A percentile compares a stretch with the other conserved stretches of the same genome.
Conservation (phyloP, 1,140 invertebrate genomes). For the Neodiprion virginianus region DNA sequence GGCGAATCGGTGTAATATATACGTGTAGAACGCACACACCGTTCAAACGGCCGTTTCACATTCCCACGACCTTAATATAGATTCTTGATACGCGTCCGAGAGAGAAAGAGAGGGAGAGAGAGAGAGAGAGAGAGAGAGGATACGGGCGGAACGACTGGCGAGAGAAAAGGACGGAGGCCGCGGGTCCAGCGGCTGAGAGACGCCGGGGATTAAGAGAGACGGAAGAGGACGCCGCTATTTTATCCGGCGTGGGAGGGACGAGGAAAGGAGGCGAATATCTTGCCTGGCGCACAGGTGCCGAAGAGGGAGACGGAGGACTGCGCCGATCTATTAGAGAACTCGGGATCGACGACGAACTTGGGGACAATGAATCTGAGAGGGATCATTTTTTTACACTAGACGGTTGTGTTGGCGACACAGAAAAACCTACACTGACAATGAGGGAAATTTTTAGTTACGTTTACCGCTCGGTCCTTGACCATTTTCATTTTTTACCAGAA, state of each 20-base stretch:
- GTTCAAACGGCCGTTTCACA: conserved; percentile 49
- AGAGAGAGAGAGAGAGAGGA: conserved; percentile 16
- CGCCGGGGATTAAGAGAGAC: conserved; percentile 21
- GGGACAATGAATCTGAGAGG: too few species aligned
- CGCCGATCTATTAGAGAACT: too few species aligned
- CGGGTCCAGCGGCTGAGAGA: conserved; percentile 9
- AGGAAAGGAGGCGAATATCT: conserved; percentile 19
- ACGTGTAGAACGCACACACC: not conserved
- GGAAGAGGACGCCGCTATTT: conserved; percentile 13
- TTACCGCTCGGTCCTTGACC: too few species aligned
- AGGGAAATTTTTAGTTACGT: too few species aligned
- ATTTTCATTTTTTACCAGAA: too few species aligned
- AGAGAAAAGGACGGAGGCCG: not conserved
- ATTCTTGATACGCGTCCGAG: conserved; percentile 43
- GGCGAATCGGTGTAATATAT: too few species aligned
- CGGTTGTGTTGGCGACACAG: too few species aligned
- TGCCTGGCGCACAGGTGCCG: conserved; percentile 28
- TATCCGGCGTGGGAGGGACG: conserved; percentile 24
- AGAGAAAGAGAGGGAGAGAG: conserved; percentile 14
- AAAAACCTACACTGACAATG: too few species aligned
- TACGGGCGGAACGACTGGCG: not conserved
- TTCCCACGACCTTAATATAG: conserved; percentile 53
- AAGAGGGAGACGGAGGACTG: not conserved
- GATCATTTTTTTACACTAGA: too few species aligned
- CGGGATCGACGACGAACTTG: too few species aligned